These are phyloP conservation scores for Carettochelys insculpta DNA, from an alignment of 2,113 vertebrate species.

Conservation along the genomic window DNA sequence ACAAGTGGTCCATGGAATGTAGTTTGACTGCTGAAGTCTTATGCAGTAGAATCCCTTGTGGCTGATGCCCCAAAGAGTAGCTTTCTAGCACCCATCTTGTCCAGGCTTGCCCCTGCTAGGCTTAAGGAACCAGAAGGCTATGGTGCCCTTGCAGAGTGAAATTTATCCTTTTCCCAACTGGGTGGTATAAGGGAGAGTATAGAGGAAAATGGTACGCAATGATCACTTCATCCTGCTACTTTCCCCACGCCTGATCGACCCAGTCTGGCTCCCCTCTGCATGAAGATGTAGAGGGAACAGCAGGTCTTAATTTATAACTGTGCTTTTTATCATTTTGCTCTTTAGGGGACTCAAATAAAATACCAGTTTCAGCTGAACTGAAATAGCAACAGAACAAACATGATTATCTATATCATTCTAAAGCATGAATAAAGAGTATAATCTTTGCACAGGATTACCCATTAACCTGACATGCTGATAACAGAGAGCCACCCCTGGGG, in stretches of 20 bases:
- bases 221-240: not conserved
- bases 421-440: not conserved
- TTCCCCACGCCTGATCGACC: not conserved
- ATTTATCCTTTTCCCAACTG: no score
- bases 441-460: conserved; percentile 23
- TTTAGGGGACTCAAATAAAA: conserved; percentile 7
- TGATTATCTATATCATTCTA: not conserved
- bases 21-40: not conserved
- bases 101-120: not conserved
- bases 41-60: not conserved
- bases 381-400: not conserved
- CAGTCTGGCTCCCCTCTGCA: not conserved
- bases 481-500: not conserved
- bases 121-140: not conserved
- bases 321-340: not conserved
- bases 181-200: not conserved
- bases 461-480: conserved; percentile 11
- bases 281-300: not conserved
- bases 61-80: not conserved
- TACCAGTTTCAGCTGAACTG: not conserved
- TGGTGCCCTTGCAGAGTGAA: not conserved
- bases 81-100: not conserved
- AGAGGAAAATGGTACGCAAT: not conserved
- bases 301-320: not conserved
- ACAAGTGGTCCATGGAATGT: not conserved